Evolutionary conservation across 2,113 vertebrate genomes (phyloP).

Genomic region (Agelaius phoeniceus): DNA sequence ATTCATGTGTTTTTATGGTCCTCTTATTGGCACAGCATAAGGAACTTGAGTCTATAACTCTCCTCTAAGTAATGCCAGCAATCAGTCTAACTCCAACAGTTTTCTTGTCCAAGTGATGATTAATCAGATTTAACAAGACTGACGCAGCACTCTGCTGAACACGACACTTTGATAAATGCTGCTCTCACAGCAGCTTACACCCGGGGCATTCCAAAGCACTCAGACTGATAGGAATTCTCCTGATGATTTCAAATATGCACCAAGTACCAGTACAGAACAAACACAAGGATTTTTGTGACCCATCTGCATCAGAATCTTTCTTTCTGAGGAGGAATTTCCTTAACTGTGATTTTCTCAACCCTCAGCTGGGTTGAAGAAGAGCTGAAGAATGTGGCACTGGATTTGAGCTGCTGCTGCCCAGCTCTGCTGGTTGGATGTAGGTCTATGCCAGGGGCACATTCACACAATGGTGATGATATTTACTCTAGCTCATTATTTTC

Average conservation of each 20-base stretch:
- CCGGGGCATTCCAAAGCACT: background rate
- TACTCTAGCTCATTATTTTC: background rate
- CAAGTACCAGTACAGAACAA: background rate
- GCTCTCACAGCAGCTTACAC: background rate
- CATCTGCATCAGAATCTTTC: background rate
- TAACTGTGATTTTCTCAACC: background rate
- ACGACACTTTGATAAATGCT: background rate
- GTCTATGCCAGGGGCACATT: background rate
- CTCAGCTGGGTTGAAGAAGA: background rate
- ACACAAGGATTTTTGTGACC: background rate
- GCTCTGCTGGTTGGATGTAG: background rate
- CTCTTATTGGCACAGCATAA: background rate
- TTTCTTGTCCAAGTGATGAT: background rate
- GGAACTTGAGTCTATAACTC: background rate
- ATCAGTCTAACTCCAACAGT: background rate
- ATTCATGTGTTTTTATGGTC: background rate
- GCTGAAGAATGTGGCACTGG: background rate
- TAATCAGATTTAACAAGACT: slow-evolving; percentile 3
- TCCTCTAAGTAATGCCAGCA: background rate
- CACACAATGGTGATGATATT: background rate
- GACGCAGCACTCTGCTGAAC: background rate
- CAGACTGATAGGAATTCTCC: background rate
- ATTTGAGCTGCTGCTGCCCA: background rate
- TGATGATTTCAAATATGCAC: background rate
- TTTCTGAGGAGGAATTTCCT: background rate